A percentile compares a stretch with the other conserved stretches of the same genome.
Evolutionary conservation across 2,797 vertebrate genomes (phyloP).

Genomic region (Tokudaia muenninki): DNA sequence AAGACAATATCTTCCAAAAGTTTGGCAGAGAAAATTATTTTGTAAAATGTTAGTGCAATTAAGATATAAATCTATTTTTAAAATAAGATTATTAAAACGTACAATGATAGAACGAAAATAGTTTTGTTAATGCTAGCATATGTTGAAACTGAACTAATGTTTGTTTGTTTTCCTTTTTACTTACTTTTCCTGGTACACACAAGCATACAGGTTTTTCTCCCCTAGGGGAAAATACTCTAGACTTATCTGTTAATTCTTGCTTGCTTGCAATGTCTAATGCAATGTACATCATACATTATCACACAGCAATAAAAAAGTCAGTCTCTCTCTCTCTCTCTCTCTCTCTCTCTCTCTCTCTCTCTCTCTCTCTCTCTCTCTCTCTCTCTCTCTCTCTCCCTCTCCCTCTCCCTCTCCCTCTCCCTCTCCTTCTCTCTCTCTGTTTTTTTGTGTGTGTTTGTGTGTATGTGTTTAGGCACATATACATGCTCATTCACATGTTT

Average conservation of each 20-base stretch:
- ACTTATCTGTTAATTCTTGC: conserved; percentile 46
- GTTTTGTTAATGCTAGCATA: conserved; percentile 72
- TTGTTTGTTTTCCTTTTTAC: conserved; percentile 80
- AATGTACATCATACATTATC: not conserved
- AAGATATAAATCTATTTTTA: conserved; percentile 68
- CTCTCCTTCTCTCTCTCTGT: too few species aligned
- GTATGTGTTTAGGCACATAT: too few species aligned
- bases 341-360: too few species aligned
- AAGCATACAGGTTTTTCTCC: conserved; percentile 66
- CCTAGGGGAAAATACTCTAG: conserved; percentile 33
- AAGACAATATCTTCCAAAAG: not conserved
- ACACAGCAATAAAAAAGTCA: not conserved
- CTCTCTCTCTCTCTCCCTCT: too few species aligned
- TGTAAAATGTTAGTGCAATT: conserved; percentile 24
- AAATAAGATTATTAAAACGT: conserved; percentile 70
- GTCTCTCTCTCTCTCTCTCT: too few species aligned
- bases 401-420: too few species aligned
- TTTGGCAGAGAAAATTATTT: conserved; percentile 55
- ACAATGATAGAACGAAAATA: conserved; percentile 78
- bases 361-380: too few species aligned
- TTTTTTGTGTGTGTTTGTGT: not conserved
- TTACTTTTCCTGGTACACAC: conserved; percentile 64
- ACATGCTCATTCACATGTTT: not conserved
- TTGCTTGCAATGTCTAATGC: not conserved
- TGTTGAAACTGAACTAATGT: conserved; percentile 71